A percentile compares a stretch with the other conserved stretches of the same genome.
Conservation (phyloP, 2,113 vertebrate genomes). For the Poeciliopsis retropinna region DNA sequence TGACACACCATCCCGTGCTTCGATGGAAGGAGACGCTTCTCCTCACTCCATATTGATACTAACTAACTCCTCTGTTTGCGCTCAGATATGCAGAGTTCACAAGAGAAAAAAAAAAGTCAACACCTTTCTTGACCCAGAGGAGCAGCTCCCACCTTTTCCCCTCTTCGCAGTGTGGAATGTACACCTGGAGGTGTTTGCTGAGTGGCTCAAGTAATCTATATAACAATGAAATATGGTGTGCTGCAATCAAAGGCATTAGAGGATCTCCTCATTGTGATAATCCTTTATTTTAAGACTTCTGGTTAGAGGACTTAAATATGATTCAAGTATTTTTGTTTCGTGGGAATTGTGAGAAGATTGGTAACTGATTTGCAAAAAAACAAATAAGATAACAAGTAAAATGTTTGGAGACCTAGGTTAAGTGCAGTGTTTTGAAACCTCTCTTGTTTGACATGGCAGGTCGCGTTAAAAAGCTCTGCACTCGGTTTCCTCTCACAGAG, state of each 20-base stretch:
- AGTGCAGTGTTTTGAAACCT: conserved; percentile 32
- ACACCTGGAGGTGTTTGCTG: conserved; percentile 81
- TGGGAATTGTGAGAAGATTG: neutral
- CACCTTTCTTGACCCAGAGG: conserved; percentile 64
- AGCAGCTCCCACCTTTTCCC: conserved; percentile 55
- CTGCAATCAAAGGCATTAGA: conserved; percentile 48
- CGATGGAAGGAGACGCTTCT: conserved; percentile 12
- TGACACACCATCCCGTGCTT: neutral
- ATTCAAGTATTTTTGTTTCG: neutral
- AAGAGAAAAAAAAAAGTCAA: conserved; percentile 23
- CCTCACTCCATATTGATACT: neutral
- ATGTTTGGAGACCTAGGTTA: conserved; percentile 33
- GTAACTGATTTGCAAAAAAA: conserved; percentile 3
- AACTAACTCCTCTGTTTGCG: conserved; percentile 1
- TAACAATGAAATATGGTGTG: conserved; percentile 74
- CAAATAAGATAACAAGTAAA: neutral
- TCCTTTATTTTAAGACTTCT: conserved; percentile 13
- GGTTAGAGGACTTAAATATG: neutral
- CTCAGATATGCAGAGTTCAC: conserved; percentile 32
- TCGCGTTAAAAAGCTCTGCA: conserved; percentile 36
- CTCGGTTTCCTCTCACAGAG: conserved; percentile 43
- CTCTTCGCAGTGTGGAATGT: conserved; percentile 70
- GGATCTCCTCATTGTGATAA: conserved; percentile 45
- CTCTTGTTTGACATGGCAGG: conserved; percentile 52
- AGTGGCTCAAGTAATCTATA: conserved; percentile 72